Conservation (phyloP, 1,140 invertebrate species). For the Zaprionus capensis region DNA sequence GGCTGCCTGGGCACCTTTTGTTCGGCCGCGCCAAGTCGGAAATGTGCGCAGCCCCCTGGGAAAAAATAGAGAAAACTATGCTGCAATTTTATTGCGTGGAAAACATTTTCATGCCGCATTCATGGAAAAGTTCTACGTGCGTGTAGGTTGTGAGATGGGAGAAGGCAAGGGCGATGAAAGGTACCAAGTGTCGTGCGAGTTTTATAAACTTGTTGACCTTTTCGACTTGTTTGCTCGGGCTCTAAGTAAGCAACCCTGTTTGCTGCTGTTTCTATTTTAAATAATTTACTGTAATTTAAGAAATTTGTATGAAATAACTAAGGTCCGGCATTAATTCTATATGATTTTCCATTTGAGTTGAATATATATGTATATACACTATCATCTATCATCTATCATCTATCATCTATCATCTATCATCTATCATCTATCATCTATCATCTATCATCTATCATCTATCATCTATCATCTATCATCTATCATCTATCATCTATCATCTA, state of each 20-base stretch:
- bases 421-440: too few species aligned
- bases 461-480: too few species aligned
- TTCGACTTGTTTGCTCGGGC: neutral
- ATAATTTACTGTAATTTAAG: slow-evolving; percentile 2
- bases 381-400: too few species aligned
- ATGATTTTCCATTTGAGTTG: too few species aligned
- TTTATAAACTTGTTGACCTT: slow-evolving; percentile 31
- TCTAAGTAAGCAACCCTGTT: neutral
- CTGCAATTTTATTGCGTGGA: slow-evolving; percentile 36
- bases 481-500: too few species aligned
- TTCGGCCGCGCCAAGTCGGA: slow-evolving; percentile 24
- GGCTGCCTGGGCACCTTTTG: slow-evolving; percentile 29
- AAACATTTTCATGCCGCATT: slow-evolving; percentile 40
- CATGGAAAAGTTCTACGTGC: slow-evolving; percentile 5
- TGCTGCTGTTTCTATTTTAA: neutral
- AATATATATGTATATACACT: too few species aligned
- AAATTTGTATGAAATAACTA: neutral
- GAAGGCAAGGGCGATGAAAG: neutral
- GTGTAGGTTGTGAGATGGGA: neutral
- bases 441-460: too few species aligned
- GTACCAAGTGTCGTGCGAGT: neutral
- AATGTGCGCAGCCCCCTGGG: slow-evolving; percentile 12
- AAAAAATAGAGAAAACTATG: slow-evolving; percentile 5
- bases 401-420: too few species aligned
- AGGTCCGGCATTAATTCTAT: too few species aligned